These are phyloP conservation scores for Drosophila novamexicana DNA, from an alignment of 1,140 invertebrate species.

Conservation along the genomic window DNA sequence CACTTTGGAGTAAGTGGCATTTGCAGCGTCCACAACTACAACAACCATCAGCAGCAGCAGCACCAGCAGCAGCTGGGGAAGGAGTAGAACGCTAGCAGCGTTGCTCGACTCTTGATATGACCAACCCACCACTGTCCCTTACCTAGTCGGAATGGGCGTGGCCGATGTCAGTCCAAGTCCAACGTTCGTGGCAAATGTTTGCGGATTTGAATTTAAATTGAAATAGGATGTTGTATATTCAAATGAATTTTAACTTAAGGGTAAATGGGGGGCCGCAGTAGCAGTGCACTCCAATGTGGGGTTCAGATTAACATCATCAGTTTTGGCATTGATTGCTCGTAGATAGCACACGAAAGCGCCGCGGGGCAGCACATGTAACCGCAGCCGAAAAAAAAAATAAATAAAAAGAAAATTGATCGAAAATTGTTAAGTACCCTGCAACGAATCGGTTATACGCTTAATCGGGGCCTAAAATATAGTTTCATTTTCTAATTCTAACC, in stretches of 20 bases:
- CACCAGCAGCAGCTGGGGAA: slow-evolving; percentile 13
- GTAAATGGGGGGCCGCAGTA: slow-evolving; percentile 53
- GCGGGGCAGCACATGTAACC: slow-evolving; percentile 65
- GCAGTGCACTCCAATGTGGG: slow-evolving; percentile 36
- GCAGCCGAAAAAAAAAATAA: slow-evolving; percentile 49
- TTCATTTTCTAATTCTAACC: no score
- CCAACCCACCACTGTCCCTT: slow-evolving; percentile 51
- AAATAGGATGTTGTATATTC: slow-evolving; percentile 84
- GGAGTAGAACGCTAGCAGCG: slow-evolving; percentile 37
- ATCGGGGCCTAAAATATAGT: no score
- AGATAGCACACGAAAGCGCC: slow-evolving; percentile 72
- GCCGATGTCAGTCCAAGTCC: slow-evolving; percentile 70
- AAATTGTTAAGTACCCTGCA: background rate
- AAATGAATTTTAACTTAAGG: slow-evolving; percentile 84
- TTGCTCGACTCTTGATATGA: slow-evolving; percentile 65
- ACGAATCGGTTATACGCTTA: slow-evolving; percentile 16
- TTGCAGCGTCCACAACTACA: slow-evolving; percentile 73
- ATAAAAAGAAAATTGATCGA: background rate
- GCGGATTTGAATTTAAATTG: slow-evolving; percentile 84
- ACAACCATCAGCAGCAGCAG: slow-evolving; percentile 34
- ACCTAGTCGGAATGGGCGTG: slow-evolving; percentile 55
- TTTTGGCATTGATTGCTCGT: slow-evolving; percentile 83
- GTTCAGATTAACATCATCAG: slow-evolving; percentile 84
- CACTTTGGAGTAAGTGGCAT: slow-evolving; percentile 82
- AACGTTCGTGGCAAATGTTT: slow-evolving; percentile 80